These are phyloP conservation scores for Pipistrellus pygmaeus DNA, from an alignment of 2,797 vertebrate genomes.

Conservation along the genomic window DNA sequence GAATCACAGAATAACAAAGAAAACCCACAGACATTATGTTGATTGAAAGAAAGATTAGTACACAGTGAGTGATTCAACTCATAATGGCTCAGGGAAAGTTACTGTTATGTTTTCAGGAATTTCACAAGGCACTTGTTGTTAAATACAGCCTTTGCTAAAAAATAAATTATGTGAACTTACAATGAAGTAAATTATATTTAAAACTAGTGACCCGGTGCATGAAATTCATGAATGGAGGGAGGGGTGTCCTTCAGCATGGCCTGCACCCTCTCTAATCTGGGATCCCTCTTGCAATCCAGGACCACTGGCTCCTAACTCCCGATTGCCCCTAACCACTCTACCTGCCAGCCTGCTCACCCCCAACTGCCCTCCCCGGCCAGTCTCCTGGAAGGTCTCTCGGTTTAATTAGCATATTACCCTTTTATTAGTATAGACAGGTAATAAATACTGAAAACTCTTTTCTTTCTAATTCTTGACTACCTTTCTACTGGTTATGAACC, in stretches of 20 bases:
- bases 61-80: not conserved
- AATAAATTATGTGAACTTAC: not conserved
- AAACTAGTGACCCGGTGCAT: not conserved
- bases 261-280: no score
- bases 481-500: not conserved
- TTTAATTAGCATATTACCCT: no score
- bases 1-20: not conserved
- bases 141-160: slow-evolving; percentile 6
- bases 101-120: not conserved
- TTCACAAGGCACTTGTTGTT: not conserved
- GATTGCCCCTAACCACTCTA: no score
- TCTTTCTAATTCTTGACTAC: not conserved
- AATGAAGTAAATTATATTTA: slow-evolving; percentile 5
- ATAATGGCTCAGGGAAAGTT: not conserved
- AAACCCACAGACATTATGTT: not conserved
- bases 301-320: no score
- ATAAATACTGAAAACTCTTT: not conserved
- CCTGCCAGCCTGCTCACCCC: no score
- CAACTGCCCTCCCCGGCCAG: no score
- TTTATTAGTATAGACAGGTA: not conserved
- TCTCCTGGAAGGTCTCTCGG: no score
- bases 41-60: not conserved
- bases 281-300: no score
- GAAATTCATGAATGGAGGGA: no score
- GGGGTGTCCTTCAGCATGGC: no score